Evolutionary conservation across 2,113 vertebrate species (phyloP).

Genomic region (Leptodactylus fuscus): DNA sequence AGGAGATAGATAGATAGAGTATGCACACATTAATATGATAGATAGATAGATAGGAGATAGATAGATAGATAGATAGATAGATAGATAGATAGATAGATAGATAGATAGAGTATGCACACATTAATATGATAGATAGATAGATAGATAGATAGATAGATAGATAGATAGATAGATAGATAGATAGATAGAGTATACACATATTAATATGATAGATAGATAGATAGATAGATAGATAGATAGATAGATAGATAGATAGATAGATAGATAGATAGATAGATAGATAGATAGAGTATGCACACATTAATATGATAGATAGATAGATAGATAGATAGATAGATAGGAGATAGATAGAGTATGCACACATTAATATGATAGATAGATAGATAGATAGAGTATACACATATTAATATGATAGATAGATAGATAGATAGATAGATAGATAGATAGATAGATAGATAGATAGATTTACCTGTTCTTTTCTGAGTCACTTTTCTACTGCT

Average conservation of each 20-base stretch:
- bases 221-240: too few species aligned
- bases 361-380: too few species aligned
- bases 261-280: too few species aligned
- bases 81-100: background rate
- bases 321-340: too few species aligned
- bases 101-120: too few species aligned
- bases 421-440: background rate
- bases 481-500: background rate
- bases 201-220: background rate
- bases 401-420: background rate
- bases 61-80: background rate
- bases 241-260: too few species aligned
- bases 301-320: too few species aligned
- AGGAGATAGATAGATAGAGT: conserved; percentile 2
- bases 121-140: conserved; percentile 8
- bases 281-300: too few species aligned
- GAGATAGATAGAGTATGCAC: too few species aligned
- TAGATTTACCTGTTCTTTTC: background rate
- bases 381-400: too few species aligned
- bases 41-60: conserved; percentile 5
- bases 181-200: background rate
- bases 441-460: background rate
- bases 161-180: conserved; percentile 3
- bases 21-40: too few species aligned
- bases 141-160: background rate